Conservation (phyloP, 1,140 invertebrate genomes). For the Aphelenchoides avenae region DNA sequence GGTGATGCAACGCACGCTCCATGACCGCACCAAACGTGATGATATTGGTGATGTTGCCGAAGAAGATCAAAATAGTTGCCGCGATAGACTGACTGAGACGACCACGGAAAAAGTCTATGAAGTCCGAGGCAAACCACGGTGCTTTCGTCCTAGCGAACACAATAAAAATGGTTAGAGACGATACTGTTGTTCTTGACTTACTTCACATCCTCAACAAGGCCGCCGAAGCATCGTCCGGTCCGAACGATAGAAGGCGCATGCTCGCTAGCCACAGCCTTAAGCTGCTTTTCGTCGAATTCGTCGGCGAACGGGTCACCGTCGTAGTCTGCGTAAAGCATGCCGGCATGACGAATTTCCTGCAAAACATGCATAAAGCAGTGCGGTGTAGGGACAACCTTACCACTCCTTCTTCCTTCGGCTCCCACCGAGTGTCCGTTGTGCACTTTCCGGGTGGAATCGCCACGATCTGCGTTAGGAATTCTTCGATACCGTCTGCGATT, state of each 20-base stretch:
- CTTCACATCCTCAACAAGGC: conserved; percentile 35
- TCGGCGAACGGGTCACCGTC: conserved; percentile 6
- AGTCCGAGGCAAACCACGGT: conserved; percentile 59
- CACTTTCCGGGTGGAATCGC: conserved; percentile 62
- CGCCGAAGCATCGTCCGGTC: conserved; percentile 35
- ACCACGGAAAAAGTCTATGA: conserved; percentile 59
- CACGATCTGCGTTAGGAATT: conserved; percentile 50
- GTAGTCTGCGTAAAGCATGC: conserved; percentile 28
- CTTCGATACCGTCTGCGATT: conserved; percentile 46
- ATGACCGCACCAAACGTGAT: conserved; percentile 61
- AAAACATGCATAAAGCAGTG: not conserved
- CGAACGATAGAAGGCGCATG: conserved; percentile 12
- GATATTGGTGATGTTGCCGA: conserved; percentile 61
- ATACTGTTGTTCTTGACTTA: too few relatives aligned
- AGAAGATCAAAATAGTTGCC: conserved; percentile 59
- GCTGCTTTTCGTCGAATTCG: not conserved
- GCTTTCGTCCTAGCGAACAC: conserved; percentile 39
- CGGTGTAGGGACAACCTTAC: too few relatives aligned
- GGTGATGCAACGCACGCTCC: conserved; percentile 54
- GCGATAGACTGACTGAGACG: conserved; percentile 47
- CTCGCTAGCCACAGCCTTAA: conserved; percentile 4
- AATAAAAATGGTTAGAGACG: too few relatives aligned
- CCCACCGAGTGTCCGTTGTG: conserved; percentile 54
- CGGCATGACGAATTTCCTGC: conserved; percentile 23
- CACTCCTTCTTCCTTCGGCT: conserved; percentile 29